phyloP scores from a whole-genome alignment of 1,140 invertebrate species.

The Thrips palmi region DNA sequence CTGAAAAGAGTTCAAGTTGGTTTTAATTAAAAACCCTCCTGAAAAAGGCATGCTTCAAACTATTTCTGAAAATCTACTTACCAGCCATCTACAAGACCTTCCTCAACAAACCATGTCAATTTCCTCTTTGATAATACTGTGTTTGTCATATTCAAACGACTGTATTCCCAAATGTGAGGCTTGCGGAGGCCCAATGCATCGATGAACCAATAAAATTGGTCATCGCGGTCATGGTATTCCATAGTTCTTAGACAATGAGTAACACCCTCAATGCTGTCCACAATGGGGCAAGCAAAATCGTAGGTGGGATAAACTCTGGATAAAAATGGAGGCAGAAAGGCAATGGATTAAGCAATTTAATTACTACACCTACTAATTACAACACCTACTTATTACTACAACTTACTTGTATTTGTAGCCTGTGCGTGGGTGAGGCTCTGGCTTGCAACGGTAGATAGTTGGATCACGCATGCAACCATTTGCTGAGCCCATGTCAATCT shows the following conservation, averaged over 20 bases:
- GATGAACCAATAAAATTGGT: slow-evolving; percentile 95
- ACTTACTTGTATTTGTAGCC: slow-evolving; percentile 88
- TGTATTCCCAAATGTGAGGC: slow-evolving; percentile 90
- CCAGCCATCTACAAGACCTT: slow-evolving; percentile 92
- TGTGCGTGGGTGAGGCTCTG: slow-evolving; percentile 80
- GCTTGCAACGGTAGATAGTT: slow-evolving; percentile 98
- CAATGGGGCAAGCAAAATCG: slow-evolving; percentile 98
- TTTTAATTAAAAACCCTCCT: background rate
- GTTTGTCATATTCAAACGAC: slow-evolving; percentile 87
- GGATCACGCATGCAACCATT: slow-evolving; percentile 98
- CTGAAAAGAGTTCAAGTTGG: slow-evolving; percentile 23
- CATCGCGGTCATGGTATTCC: slow-evolving; percentile 96
- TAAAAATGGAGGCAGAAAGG: no score
- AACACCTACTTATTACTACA: slow-evolving; percentile 10
- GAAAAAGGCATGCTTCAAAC: background rate
- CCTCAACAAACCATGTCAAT: slow-evolving; percentile 91
- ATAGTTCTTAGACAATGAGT: slow-evolving; percentile 95
- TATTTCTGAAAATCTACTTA: slow-evolving; percentile 23
- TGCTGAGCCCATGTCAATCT: slow-evolving; percentile 90
- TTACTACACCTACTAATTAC: slow-evolving; percentile 7
- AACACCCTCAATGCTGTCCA: slow-evolving; percentile 91
- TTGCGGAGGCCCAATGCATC: slow-evolving; percentile 71
- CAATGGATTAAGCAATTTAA: slow-evolving; percentile 12
- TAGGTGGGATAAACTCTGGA: slow-evolving; percentile 95
- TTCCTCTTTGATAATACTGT: slow-evolving; percentile 95